A percentile compares a stretch with the other conserved stretches of the same genome.
phyloP scores from a whole-genome alignment of 2,113 vertebrate genomes.

The Ptilorrhoa leucosticta region DNA sequence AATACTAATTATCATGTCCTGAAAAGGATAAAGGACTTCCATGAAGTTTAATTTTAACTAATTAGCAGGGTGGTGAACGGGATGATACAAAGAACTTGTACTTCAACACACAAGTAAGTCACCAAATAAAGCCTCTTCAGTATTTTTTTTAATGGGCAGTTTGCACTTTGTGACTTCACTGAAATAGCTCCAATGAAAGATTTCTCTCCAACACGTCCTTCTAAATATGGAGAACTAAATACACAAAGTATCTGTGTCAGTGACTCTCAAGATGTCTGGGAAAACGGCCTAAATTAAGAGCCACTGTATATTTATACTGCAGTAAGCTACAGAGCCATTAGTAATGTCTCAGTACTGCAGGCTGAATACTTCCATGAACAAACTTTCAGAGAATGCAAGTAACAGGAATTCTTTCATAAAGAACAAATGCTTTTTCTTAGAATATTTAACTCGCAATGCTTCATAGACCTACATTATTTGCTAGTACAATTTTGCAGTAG shows the following conservation, averaged over 20 bases:
- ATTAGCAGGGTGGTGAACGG: slow-evolving; percentile 10
- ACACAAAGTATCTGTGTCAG: not conserved
- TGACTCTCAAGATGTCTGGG: not conserved
- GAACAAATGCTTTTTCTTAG: not conserved
- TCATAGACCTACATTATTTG: not conserved
- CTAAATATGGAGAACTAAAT: slow-evolving; percentile 7
- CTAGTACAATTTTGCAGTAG: not conserved
- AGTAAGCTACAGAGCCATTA: not conserved
- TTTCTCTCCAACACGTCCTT: not conserved
- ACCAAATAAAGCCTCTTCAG: not conserved
- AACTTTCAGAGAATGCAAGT: not conserved
- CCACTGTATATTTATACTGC: not conserved
- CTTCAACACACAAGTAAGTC: not conserved
- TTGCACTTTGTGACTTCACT: not conserved
- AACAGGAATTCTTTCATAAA: not conserved
- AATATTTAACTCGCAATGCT: not conserved
- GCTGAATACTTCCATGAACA: not conserved
- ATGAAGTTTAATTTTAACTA: slow-evolving; percentile 10
- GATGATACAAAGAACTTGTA: not conserved
- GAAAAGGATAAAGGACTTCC: not conserved
- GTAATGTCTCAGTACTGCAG: not conserved
- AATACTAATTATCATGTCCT: not conserved
- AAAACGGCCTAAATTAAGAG: not conserved
- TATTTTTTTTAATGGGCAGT: not conserved
- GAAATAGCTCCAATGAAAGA: not conserved